Base-by-base conservation (phyloP, 2,797 vertebrate species). In the Spheniscus humboldti region DNA sequence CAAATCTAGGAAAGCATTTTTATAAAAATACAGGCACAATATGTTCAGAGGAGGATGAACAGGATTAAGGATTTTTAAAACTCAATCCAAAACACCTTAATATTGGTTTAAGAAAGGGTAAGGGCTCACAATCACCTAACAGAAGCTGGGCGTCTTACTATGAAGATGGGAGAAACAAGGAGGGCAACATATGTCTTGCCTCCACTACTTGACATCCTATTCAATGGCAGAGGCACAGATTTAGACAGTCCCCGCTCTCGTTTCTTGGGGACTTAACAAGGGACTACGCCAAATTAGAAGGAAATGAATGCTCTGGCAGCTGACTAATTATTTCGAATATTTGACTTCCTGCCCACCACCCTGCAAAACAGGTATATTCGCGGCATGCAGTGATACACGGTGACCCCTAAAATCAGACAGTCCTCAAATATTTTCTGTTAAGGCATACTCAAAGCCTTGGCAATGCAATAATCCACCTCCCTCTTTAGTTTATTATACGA, bases 11-110 rank as follows among this genome's bases (percentile, higher is more conserved):
- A 76, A 72, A 86, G 37, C 4, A 30, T 35, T 91, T 82, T 79
- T 92, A 75, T 57, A 68, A 86, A 92, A 79, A 75, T 15, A 72
- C 33, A 75, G 82, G 52, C 24, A 78, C 33, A 68, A 7, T 57
- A 84, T 37, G 28, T 63, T 89, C 85, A 81, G 68, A 92, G 33
- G 31, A 73, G 55, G 76, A 95, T 73, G 41, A 87, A 69, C 20
- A 78, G 83, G 74, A 86, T 86, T 86, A 91, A 50, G 23, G 35
- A 77, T 55, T 86, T 94, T 93, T 48, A 64, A 87, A 94, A 92
- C 37, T 82, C 53, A 72, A 88, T 64, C 64, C 72, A 30, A 62
- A 95, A 25, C 74, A 90, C 52, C 67, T 1, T 66, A 78, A 56
- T n/a, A 63, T 24, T 88, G 57, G 47, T 84, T 86, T 88, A 84